Evolutionary conservation across 1,140 invertebrate species (phyloP), one percentile per base, ranked within the genome.

Genomic region (Pemphigus obesinymphae): DNA sequence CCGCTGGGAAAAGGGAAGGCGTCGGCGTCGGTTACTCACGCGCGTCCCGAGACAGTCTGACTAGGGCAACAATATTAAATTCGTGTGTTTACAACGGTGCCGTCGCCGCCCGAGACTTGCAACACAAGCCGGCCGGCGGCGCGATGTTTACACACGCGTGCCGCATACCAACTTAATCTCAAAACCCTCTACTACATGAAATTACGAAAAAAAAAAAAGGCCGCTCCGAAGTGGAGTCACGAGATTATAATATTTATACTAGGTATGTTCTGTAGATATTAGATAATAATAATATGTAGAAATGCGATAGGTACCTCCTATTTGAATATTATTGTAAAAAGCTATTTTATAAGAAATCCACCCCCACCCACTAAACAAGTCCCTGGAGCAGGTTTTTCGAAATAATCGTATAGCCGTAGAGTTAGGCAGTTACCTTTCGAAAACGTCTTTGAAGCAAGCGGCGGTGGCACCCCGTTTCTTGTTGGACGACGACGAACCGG

Each of bases 341-440:
- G n/a, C n/a, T n/a, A n/a, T n/a, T n/a, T n/a, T n/a, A n/a, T n/a
- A n/a, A n/a, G n/a, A n/a, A n/a, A n/a, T n/a, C n/a, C n/a, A n/a
- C 20, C 3, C 7, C 17, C 50, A 7, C 50, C 20, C 0, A n/a
- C 17, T 5, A 6, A 1, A 23, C n/a, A 7, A n/a, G n/a, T 11
- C 8, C n/a, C 7, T 8, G 0, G n/a, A 10, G 50, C 8, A 23
- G 6, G 50, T n/a, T n/a, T n/a, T n/a, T n/a, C n/a, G n/a, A 7
- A 0, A 23, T 1, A 26, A 55, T 2, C 10, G 13, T 26, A 61
- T 4, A 31, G 29, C 20, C 17, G 15, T 17, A 6, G 3, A 23
- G 3, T 26, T 26, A 5, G n/a, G n/a, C 15, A 89, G 91, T 92
- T 86, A 95, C 93, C 93, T 90, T 86, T 96, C 94, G 53, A 92